A percentile compares a stretch with the other conserved stretches of the same genome.
These are phyloP conservation scores for Microctonus brassicae DNA, from an alignment of 2,888 invertebrate genomes.

Conservation along the genomic window DNA sequence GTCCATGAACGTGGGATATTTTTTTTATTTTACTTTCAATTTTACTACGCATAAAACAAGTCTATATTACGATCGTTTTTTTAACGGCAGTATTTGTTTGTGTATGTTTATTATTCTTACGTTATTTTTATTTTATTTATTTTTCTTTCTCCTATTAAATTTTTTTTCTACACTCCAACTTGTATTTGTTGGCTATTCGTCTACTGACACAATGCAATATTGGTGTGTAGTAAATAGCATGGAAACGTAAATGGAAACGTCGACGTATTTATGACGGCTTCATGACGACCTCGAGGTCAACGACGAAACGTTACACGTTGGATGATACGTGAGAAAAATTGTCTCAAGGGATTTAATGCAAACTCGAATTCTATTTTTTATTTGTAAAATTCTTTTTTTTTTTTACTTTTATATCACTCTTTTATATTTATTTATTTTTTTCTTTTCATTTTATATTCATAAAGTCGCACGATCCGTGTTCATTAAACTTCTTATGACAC, in stretches of 20 bases:
- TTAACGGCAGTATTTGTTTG: background rate
- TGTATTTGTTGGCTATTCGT: background rate
- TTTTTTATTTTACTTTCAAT: background rate
- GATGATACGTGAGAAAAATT: slow-evolving; percentile 15
- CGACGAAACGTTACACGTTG: slow-evolving; percentile 19
- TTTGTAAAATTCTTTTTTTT: background rate
- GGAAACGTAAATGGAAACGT: slow-evolving; percentile 20
- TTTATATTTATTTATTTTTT: background rate
- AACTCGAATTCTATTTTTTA: background rate
- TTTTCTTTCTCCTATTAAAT: background rate
- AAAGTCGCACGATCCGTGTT: background rate
- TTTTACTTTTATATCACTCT: background rate
- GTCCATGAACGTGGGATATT: background rate
- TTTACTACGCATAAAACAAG: background rate
- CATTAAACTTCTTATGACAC: background rate
- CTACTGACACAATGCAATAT: slow-evolving; percentile 4
- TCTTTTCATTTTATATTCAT: background rate
- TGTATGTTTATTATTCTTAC: background rate
- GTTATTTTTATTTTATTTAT: background rate
- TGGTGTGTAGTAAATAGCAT: slow-evolving; percentile 1
- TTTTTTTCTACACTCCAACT: background rate
- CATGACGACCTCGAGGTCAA: slow-evolving; percentile 29
- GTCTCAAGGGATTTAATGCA: background rate
- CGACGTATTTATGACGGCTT: slow-evolving; percentile 43
- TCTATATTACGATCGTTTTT: background rate